Evolutionary conservation across 2,888 invertebrate genomes (phyloP).

Genomic region (Hyles lineata): DNA sequence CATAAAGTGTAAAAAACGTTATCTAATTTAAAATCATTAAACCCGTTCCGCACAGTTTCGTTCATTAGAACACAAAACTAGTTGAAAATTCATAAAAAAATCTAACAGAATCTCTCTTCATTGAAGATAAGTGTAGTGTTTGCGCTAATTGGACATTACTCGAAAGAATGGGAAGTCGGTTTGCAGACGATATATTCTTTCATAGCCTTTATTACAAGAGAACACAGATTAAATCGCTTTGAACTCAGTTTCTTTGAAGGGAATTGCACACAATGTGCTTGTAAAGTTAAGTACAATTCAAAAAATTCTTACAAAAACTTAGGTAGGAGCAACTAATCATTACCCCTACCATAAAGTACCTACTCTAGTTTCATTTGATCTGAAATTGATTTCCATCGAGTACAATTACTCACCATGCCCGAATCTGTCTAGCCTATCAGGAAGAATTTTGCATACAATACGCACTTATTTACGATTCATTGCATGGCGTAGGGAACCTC

Average conservation of each 20-base stretch:
- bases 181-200: neutral
- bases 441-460: slow-evolving; percentile 25
- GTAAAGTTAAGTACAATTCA: slow-evolving; percentile 52
- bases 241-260: neutral
- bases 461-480: slow-evolving; percentile 15
- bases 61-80: slow-evolving; percentile 50
- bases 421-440: neutral
- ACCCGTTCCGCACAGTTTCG: slow-evolving; percentile 50
- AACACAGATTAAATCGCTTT: slow-evolving; percentile 42
- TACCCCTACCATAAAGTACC: slow-evolving; percentile 32
- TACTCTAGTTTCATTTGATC: neutral
- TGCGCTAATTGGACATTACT: slow-evolving; percentile 69
- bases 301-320: slow-evolving; percentile 64
- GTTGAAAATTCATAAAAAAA: slow-evolving; percentile 46
- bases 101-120: slow-evolving; percentile 58
- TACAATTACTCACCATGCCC: neutral
- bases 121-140: slow-evolving; percentile 63
- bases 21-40: slow-evolving; percentile 27
- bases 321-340: slow-evolving; percentile 46
- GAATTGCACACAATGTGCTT: slow-evolving; percentile 34
- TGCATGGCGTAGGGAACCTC: slow-evolving; percentile 22
- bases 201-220: slow-evolving; percentile 22
- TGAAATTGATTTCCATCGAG: slow-evolving; percentile 4
- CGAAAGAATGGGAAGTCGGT: slow-evolving; percentile 36
- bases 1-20: slow-evolving; percentile 26